A percentile compares a stretch with the other conserved stretches of the same genome.
phyloP scores from a whole-genome alignment of 1,140 invertebrate species.

The Zaprionus ornatus region DNA sequence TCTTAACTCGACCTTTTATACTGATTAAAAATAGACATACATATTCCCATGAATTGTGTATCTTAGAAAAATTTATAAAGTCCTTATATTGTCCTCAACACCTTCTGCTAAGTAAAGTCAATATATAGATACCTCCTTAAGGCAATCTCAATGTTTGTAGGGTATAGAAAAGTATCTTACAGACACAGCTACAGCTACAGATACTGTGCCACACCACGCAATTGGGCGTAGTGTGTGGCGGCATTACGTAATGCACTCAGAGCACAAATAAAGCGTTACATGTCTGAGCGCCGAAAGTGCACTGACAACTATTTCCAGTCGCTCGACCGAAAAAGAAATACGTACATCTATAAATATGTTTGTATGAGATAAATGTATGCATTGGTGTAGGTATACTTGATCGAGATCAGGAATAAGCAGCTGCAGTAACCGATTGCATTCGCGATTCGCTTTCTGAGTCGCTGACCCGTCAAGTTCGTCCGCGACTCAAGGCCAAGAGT shows the following conservation, averaged over 20 bases:
- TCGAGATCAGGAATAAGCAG: conserved; percentile 2
- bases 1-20: too few relatives aligned
- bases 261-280: conserved; percentile 76
- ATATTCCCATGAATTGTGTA: too few relatives aligned
- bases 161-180: not conserved
- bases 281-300: conserved; percentile 72
- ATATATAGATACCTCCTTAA: not conserved
- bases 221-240: conserved; percentile 66
- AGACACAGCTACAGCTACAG: conserved; percentile 22
- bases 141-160: not conserved
- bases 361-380: not conserved
- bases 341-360: conserved; percentile 1
- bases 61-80: too few relatives aligned
- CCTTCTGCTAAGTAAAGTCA: too few relatives aligned
- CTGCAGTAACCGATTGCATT: conserved; percentile 13
- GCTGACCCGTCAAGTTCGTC: conserved; percentile 56
- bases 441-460: conserved; percentile 50
- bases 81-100: too few relatives aligned
- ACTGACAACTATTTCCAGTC: conserved; percentile 78
- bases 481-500: conserved; percentile 43
- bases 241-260: conserved; percentile 67
- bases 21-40: too few relatives aligned
- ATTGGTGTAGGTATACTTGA: not conserved
- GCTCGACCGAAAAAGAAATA: conserved; percentile 17
- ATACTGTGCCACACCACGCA: conserved; percentile 50